Evolutionary conservation across 2,888 invertebrate species (phyloP), one percentile per base, ranked within the genome.

Genomic region (Meteorus cinctellus): DNA sequence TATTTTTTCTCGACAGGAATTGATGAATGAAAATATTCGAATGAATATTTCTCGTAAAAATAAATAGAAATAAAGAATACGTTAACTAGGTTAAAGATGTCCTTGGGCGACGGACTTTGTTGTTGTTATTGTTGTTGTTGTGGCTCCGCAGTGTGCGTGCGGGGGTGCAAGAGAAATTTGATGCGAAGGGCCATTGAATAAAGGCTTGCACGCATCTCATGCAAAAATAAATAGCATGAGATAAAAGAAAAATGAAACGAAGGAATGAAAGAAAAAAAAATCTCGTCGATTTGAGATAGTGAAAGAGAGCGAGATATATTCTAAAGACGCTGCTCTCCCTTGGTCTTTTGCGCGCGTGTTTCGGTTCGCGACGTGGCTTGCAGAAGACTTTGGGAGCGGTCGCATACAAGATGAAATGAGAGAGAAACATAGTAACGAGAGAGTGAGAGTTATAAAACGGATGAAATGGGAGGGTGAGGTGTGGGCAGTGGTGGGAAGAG

Each of bases 31-130:
- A 48, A 48, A 1, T 0, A 48, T 16, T 16, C 10, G 29, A 27
- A 19, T 74, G 27, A 59, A 60, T 24, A 34, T n/a, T 16, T 34
- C 3, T 14, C 45, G 67, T 66, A 29, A n/a, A 48, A 45, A 60
- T 59, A 19, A 62, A 72, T 12, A 66, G 65, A 63, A 48, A 31
- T 14, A 48, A 48, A 16, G 51, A 45, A 45, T 55, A 68, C 29
- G 45, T 24, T 67, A 34, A 69, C 68, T 74, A 31, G 14, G 45
- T 55, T 36, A 73, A 41, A 45, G 24, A 55, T 16, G n/a, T 29
- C n/a, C 70, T 67, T 45, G 45, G 31, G 29, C 45, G 36, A 72
- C 55, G 69, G 72, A 75, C 74, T 72, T 79, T 76, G 74, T 76
- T 78, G 69, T 79, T 73, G 74, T 24, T 24, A 51, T 55, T 72